Conservation (phyloP, 1,140 invertebrate genomes). For the Diprion similis region DNA sequence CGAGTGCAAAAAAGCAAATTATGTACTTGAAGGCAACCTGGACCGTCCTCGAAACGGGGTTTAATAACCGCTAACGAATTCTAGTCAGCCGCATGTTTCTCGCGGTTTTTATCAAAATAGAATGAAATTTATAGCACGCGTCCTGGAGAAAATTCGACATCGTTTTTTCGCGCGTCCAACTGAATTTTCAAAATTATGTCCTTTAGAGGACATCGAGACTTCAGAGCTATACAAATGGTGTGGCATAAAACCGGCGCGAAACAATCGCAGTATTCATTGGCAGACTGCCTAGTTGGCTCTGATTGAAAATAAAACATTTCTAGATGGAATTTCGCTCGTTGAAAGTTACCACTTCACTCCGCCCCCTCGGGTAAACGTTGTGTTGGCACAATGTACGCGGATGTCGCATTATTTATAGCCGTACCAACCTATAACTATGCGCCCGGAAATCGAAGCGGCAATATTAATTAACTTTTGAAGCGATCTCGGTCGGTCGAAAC, state of each 20-base stretch:
- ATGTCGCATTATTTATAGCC: background rate
- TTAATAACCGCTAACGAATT: background rate
- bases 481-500: background rate
- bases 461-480: background rate
- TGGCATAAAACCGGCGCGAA: background rate
- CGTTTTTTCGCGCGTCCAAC: too few species aligned
- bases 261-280: constrained; percentile 5
- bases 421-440: background rate
- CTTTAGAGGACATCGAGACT: too few species aligned
- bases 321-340: background rate
- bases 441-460: background rate
- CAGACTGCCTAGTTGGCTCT: background rate
- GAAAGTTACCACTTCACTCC: background rate
- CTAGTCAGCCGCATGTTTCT: background rate
- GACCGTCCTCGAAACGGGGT: background rate
- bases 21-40: too few species aligned
- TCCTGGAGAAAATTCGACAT: too few species aligned
- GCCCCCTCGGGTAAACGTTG: background rate
- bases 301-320: constrained; percentile 8
- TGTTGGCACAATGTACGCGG: background rate
- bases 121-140: too few species aligned
- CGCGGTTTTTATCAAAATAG: background rate
- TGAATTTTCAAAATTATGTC: background rate
- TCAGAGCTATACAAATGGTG: too few species aligned
- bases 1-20: too few species aligned